These are phyloP conservation scores for Temnothorax ravouxi DNA, from an alignment of 2,888 invertebrate genomes.

Conservation along the genomic window DNA sequence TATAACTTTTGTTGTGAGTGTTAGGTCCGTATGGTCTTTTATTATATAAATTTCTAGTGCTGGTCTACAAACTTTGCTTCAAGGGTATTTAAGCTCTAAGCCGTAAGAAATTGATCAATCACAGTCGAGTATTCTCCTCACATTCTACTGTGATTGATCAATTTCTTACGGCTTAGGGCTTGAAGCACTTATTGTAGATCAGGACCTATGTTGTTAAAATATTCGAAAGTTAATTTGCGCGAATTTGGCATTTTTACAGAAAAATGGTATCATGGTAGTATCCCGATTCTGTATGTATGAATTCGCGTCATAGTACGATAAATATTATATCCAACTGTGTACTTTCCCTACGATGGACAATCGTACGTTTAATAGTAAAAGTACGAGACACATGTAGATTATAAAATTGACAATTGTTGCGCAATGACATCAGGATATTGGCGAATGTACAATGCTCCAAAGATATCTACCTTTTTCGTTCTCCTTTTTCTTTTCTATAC, in stretches of 20 bases:
- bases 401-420: conserved; percentile 65
- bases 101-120: too few relatives aligned
- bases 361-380: conserved; percentile 53
- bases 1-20: neutral
- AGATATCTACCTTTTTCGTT: conserved; percentile 20
- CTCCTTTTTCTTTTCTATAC: neutral
- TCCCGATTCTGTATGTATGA: neutral
- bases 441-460: conserved; percentile 41
- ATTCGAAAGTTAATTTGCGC: conserved; percentile 7
- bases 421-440: conserved; percentile 39
- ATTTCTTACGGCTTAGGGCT: too few relatives aligned
- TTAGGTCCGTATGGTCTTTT: neutral
- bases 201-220: neutral
- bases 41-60: neutral
- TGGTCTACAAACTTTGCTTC: too few relatives aligned
- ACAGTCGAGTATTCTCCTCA: too few relatives aligned
- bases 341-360: conserved; percentile 47
- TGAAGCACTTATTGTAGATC: too few relatives aligned
- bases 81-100: too few relatives aligned
- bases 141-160: too few relatives aligned
- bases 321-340: conserved; percentile 15
- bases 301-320: conserved; percentile 12
- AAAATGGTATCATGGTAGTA: neutral
- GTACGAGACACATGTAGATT: conserved; percentile 61
- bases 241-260: conserved; percentile 5